Percentiles rank a stretch among this genome's conserved stretches.
phyloP scores from a whole-genome alignment of 2,888 invertebrate genomes.

The Thumatha senex region DNA sequence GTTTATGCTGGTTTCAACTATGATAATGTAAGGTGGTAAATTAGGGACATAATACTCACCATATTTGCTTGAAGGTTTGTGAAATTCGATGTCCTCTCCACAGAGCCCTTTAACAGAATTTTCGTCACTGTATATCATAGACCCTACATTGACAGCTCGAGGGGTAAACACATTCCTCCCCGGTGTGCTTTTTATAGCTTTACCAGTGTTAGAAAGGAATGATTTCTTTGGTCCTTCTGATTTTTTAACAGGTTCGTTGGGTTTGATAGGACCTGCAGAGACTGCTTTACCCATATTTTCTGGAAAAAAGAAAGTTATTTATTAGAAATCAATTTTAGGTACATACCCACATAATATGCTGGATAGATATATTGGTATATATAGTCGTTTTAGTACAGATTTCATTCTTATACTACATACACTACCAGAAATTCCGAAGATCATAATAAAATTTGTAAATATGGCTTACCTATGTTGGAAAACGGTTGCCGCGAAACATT shows the following conservation, averaged over 20 bases:
- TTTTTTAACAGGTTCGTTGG: constrained; percentile 67
- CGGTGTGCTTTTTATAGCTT: constrained; percentile 66
- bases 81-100: constrained; percentile 66
- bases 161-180: constrained; percentile 61
- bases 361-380: not conserved
- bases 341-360: not conserved
- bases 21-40: no score
- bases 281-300: constrained; percentile 71
- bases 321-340: not conserved
- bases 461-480: constrained; percentile 60
- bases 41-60: constrained; percentile 41
- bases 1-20: no score
- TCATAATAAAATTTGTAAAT: not conserved
- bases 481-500: constrained; percentile 70
- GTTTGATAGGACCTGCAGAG: constrained; percentile 60
- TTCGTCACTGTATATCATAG: constrained; percentile 66
- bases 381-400: no score
- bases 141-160: constrained; percentile 57
- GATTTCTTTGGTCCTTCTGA: constrained; percentile 62
- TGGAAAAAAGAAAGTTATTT: constrained; percentile 34
- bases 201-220: constrained; percentile 67
- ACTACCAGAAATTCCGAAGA: no score
- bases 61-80: constrained; percentile 57
- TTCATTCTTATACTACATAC: no score
- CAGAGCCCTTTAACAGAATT: constrained; percentile 37